A percentile compares a stretch with the other conserved stretches of the same genome.
Evolutionary conservation across 1,140 invertebrate species (phyloP).

Genomic region (Chlorops oryzae): DNA sequence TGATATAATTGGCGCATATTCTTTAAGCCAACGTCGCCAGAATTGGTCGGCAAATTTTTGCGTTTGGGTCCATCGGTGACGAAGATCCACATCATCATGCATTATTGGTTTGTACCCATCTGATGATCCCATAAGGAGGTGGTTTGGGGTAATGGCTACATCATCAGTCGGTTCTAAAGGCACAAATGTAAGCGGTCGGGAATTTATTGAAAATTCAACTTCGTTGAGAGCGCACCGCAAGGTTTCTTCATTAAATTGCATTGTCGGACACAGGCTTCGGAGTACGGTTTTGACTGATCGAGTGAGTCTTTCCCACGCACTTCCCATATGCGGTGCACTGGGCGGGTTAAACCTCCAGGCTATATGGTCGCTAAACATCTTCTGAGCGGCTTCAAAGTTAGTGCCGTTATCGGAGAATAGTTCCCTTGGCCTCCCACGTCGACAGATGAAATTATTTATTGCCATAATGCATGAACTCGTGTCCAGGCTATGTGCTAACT

Average conservation of each 20-base stretch:
- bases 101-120: neutral
- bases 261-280: neutral
- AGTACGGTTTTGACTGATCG: conserved; percentile 2
- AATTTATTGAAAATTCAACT: conserved; percentile 22
- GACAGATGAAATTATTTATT: neutral
- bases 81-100: conserved; percentile 15
- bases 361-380: neutral
- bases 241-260: conserved; percentile 10
- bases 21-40: neutral
- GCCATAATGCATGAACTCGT: neutral
- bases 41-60: too few species aligned
- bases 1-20: neutral
- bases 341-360: conserved; percentile 31
- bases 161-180: conserved; percentile 18
- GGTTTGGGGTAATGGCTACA: neutral
- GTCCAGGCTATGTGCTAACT: conserved; percentile 8
- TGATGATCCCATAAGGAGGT: neutral
- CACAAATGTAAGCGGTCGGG: conserved; percentile 24
- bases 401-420: neutral
- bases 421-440: neutral
- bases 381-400: neutral
- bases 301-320: conserved; percentile 21
- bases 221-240: too few species aligned
- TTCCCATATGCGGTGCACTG: too few species aligned
- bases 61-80: too few species aligned